Evolutionary conservation across 2,797 vertebrate genomes (phyloP).

Genomic region (Labroides dimidiatus): DNA sequence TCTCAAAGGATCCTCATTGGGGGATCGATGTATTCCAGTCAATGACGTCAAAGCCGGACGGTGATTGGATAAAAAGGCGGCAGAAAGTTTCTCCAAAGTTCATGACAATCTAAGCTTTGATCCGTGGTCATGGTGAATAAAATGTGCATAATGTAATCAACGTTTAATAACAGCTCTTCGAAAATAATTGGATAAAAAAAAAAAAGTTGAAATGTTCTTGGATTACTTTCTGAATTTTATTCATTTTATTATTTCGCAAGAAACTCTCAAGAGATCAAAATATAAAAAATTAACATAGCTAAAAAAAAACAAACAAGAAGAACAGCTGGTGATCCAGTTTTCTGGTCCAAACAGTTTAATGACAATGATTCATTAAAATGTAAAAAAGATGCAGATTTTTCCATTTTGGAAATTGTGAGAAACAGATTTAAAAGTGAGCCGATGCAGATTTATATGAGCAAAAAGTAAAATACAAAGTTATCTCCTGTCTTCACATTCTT

Average conservation of each 20-base stretch:
- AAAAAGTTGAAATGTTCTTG: too few relatives aligned
- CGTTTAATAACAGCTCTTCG: too few relatives aligned
- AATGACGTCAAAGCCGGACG: slow-evolving; percentile 57
- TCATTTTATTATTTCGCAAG: too few relatives aligned
- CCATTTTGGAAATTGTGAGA: background rate
- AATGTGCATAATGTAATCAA: too few relatives aligned
- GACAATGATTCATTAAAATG: slow-evolving; percentile 7
- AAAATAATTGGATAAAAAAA: too few relatives aligned
- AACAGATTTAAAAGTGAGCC: slow-evolving; percentile 31
- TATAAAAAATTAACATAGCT: too few relatives aligned
- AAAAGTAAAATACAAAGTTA: background rate
- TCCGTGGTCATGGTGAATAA: too few relatives aligned
- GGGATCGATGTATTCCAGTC: slow-evolving; percentile 43
- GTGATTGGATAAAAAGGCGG: slow-evolving; percentile 58
- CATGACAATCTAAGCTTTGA: too few relatives aligned
- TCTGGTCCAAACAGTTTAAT: slow-evolving; percentile 2
- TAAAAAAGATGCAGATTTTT: background rate
- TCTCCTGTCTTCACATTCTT: slow-evolving; percentile 6
- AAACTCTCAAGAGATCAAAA: too few relatives aligned
- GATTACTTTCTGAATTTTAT: too few relatives aligned
- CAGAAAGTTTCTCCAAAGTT: background rate
- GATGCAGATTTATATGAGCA: background rate
- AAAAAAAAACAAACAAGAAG: background rate
- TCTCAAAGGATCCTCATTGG: slow-evolving; percentile 64
- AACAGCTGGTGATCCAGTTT: background rate